Evolutionary conservation across 2,888 invertebrate genomes (phyloP), one percentile per base, ranked within the genome.

Genomic region (Andrena flavipes): DNA sequence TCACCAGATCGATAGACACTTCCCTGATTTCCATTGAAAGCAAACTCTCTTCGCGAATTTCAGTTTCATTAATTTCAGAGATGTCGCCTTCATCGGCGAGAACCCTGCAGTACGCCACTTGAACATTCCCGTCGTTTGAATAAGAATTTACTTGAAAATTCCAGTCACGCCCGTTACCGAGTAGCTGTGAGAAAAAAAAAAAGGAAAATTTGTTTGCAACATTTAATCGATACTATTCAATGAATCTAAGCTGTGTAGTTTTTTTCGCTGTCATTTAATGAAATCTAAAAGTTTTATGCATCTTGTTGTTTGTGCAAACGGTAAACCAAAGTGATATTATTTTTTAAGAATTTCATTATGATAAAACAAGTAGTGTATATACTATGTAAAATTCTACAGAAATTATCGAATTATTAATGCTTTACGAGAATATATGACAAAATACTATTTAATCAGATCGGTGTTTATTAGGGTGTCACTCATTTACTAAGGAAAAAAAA

Each of bases 31-130:
- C 88, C 88, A 85, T 51, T 85, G 88, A 88, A 88, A 88, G 85
- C 84, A 88, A 87, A 88, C 82, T 78, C 85, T 76, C 85, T 81
- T 82, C 70, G 81, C 76, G 83, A 88, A 88, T 88, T 88, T 88
- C 88, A 88, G 88, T 88, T 88, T 88, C 88, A 88, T 88, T 88
- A 88, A 88, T 88, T 88, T 88, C 88, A 76, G 84, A 88, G 86
- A 87, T 85, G 69, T 82, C 81, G 73, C 76, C 76, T 73, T 69
- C 80, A 65, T 69, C 72, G 73, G 67, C 68, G 83, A 85, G 72
- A 76, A 63, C 70, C 69, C 76, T 72, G 67, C 69, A 56, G 77
- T 64, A 77, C 80, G 78, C 81, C 82, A 84, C 85, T 82, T 84
- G 78, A 82, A 82, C 80, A 84, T 77, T 83, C 77, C 68, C 82